These are phyloP conservation scores for Tetheella fluctuosa DNA, from an alignment of 2,888 invertebrate genomes.

Conservation along the genomic window DNA sequence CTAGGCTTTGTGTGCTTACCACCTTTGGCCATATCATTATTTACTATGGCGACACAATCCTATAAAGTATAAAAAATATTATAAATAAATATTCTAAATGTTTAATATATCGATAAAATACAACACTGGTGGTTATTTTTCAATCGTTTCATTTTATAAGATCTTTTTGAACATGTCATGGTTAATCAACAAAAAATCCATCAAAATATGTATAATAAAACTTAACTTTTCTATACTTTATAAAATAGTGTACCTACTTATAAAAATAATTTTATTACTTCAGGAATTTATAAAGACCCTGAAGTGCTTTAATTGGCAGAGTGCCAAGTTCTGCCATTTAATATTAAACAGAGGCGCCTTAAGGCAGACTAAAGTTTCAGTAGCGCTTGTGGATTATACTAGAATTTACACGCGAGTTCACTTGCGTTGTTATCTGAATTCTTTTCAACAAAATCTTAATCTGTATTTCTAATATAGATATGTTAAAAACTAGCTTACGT, in stretches of 20 bases:
- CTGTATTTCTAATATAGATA: too few species aligned
- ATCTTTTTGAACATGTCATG: too few species aligned
- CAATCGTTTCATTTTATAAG: too few species aligned
- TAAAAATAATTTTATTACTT: neutral
- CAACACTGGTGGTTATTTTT: neutral
- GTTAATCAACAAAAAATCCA: neutral
- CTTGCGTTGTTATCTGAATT: neutral
- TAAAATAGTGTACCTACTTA: neutral
- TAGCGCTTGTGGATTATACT: neutral
- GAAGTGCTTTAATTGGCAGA: neutral
- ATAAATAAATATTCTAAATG: too few species aligned
- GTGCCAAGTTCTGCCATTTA: neutral
- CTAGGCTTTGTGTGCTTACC: too few species aligned
- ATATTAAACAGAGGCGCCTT: conserved; percentile 1
- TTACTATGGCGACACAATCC: too few species aligned
- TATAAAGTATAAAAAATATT: too few species aligned
- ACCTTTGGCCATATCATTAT: too few species aligned
- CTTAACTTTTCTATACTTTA: too few species aligned
- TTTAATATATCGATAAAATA: neutral
- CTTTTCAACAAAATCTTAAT: too few species aligned
- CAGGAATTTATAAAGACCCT: neutral
- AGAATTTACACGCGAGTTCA: neutral
- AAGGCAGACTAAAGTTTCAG: neutral
- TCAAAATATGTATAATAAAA: too few species aligned
- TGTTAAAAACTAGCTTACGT: too few species aligned